Evolutionary conservation across 1,140 invertebrate genomes (phyloP).

Genomic region (Andricus grossulariae): DNA sequence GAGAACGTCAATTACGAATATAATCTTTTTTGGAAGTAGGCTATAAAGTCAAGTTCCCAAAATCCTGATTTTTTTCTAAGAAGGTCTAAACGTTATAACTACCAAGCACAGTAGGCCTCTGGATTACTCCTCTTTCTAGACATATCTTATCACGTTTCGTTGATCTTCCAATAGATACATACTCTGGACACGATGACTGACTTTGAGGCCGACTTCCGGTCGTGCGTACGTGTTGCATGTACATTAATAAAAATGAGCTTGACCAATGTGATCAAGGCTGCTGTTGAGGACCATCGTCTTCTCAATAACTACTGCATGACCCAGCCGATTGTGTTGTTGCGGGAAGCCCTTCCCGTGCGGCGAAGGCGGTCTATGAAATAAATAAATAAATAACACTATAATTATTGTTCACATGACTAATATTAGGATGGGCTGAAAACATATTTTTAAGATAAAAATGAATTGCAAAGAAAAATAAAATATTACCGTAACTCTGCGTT

Average conservation of each 20-base stretch:
- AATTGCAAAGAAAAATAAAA: no score
- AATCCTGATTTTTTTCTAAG: neutral
- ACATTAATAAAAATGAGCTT: constrained; percentile 35
- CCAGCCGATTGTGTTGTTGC: constrained; percentile 70
- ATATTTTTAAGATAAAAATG: no score
- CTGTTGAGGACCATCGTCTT: constrained; percentile 50
- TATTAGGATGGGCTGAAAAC: no score
- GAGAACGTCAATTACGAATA: neutral
- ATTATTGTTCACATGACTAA: neutral
- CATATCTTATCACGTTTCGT: neutral
- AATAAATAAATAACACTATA: constrained; percentile 39
- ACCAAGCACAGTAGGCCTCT: neutral
- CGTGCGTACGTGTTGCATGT: constrained; percentile 1
- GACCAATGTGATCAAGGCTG: constrained; percentile 47
- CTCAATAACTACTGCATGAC: constrained; percentile 53
- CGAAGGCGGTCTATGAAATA: constrained; percentile 68
- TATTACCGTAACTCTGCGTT: no score
- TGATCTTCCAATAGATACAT: neutral
- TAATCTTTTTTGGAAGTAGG: neutral
- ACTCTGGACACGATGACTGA: constrained; percentile 3
- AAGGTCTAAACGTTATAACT: neutral
- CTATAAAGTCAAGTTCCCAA: neutral
- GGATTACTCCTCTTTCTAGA: no score
- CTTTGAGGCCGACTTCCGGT: neutral
- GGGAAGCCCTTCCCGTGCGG: constrained; percentile 67